Evolutionary conservation across 2,888 invertebrate genomes (phyloP).

Genomic region (Drosophila melanosoma): DNA sequence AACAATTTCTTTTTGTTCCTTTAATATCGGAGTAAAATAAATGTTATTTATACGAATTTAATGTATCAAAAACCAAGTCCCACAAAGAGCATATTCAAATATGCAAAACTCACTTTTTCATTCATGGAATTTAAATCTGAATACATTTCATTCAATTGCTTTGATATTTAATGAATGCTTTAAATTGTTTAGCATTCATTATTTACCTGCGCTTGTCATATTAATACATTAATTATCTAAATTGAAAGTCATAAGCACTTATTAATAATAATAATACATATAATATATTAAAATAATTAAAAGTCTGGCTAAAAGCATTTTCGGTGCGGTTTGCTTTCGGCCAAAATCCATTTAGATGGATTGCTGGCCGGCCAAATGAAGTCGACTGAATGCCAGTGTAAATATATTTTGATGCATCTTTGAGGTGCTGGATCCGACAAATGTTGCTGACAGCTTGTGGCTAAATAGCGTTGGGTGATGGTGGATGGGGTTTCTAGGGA

Average conservation of each 20-base stretch:
- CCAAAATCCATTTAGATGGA: conserved; percentile 62
- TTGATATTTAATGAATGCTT: not conserved
- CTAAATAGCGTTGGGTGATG: not conserved
- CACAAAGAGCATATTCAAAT: not conserved
- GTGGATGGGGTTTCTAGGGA: not conserved
- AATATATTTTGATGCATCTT: conserved; percentile 57
- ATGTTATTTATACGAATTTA: not conserved
- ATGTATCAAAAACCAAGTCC: not conserved
- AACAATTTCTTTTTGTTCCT: not conserved
- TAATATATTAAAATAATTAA: not conserved
- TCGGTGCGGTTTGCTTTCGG: conserved; percentile 9
- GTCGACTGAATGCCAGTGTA: conserved; percentile 34
- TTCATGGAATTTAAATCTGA: not conserved
- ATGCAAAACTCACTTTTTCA: not conserved
- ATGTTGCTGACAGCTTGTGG: conserved; percentile 58
- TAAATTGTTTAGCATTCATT: conserved; percentile 3
- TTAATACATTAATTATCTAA: conserved; percentile 33
- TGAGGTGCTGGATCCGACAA: conserved; percentile 39
- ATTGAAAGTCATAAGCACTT: conserved; percentile 24
- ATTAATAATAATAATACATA: not conserved
- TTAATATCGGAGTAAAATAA: not conserved
- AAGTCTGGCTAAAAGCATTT: conserved; percentile 4
- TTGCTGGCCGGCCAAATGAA: conserved; percentile 40
- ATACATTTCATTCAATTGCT: not conserved
- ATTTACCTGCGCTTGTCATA: conserved; percentile 15